These are phyloP conservation scores for Panagrolaimus sp. DNA, from an alignment of 1,140 invertebrate species.

Conservation along the genomic window DNA sequence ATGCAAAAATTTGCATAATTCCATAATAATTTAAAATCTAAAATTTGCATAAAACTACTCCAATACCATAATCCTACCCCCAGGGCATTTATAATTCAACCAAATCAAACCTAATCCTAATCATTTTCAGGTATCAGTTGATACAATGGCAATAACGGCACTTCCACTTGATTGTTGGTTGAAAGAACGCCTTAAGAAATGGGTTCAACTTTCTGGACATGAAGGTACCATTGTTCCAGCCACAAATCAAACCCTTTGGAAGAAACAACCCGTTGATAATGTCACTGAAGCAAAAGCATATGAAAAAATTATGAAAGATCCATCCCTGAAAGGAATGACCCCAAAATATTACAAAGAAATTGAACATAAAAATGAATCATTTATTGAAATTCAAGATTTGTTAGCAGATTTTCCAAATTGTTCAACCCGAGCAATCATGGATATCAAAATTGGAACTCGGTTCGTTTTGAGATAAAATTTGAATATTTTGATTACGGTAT, in stretches of 20 bases:
- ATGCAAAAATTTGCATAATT: no score
- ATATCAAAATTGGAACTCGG: constrained; percentile 83
- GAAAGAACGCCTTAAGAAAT: constrained; percentile 71
- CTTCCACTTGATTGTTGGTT: constrained; percentile 80
- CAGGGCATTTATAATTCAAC: no score
- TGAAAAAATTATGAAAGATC: constrained; percentile 72
- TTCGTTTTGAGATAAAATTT: constrained; percentile 24
- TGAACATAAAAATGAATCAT: constrained; percentile 76
- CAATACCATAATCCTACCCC: no score
- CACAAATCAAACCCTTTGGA: constrained; percentile 86
- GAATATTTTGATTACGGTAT: background rate
- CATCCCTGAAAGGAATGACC: constrained; percentile 70
- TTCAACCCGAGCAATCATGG: constrained; percentile 71
- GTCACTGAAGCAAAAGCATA: constrained; percentile 70
- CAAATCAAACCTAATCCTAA: no score
- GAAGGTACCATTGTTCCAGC: constrained; percentile 70
- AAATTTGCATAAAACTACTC: no score
- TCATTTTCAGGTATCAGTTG: constrained; percentile 53
- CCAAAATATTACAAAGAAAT: constrained; percentile 81
- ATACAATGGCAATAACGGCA: constrained; percentile 82
- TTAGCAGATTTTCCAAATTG: constrained; percentile 77
- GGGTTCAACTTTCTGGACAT: constrained; percentile 88
- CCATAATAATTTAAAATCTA: background rate
- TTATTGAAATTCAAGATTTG: constrained; percentile 82
- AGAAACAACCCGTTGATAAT: constrained; percentile 69